These are phyloP conservation scores for Mimachlamys varia DNA, from an alignment of 2,888 invertebrate genomes.

Conservation along the genomic window DNA sequence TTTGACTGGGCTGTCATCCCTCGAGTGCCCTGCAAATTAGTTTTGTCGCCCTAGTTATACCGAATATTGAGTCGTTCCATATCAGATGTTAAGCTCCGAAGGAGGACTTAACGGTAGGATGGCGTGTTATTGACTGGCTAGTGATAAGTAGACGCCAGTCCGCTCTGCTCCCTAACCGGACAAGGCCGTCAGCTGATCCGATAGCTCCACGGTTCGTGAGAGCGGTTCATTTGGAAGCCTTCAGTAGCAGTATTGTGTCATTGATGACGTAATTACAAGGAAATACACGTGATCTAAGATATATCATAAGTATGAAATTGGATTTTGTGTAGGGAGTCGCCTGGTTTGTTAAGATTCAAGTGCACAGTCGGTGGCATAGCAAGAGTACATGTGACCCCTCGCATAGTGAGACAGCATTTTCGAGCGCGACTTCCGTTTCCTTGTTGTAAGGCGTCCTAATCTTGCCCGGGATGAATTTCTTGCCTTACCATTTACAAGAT, in stretches of 20 bases:
- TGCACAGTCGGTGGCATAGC: not conserved
- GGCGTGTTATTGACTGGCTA: not conserved
- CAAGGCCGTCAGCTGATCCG: not conserved
- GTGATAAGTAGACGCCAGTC: not conserved
- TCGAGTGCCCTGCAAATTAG: conserved; percentile 19
- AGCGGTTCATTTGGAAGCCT: not conserved
- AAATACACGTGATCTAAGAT: not conserved
- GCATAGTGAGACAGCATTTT: not conserved
- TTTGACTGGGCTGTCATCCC: not conserved
- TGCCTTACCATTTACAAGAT: too few species aligned
- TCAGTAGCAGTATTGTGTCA: not conserved
- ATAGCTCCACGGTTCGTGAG: not conserved
- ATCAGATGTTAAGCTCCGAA: not conserved
- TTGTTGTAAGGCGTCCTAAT: not conserved
- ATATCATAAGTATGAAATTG: not conserved
- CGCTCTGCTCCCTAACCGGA: not conserved
- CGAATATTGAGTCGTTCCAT: conserved; percentile 4
- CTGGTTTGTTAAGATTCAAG: not conserved
- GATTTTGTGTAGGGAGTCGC: not conserved
- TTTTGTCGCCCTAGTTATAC: not conserved
- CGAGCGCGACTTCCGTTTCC: not conserved
- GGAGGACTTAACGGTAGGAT: not conserved
- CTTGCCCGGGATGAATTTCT: not conserved
- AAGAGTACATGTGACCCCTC: not conserved
- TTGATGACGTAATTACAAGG: not conserved